Base-by-base conservation (phyloP, 2,888 invertebrate species). In the Empis stercorea region DNA sequence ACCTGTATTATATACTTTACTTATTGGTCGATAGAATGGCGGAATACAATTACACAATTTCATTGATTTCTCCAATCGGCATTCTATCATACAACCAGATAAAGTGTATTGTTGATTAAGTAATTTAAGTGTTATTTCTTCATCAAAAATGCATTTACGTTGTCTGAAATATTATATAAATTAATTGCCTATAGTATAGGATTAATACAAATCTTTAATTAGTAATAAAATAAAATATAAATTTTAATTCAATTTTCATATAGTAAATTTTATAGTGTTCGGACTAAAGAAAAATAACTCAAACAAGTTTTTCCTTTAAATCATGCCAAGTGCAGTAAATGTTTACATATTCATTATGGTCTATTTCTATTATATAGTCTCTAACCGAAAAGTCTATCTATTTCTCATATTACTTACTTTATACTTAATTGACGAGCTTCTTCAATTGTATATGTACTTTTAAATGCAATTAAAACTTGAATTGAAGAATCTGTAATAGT, bases 401-500 rank as follows among this genome's bases (percentile, higher is more conserved):
- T n/a, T n/a, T n/a, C n/a, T 4, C 20, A 20, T 20, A 27, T 27
- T 20, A 44, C 46, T 48, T 53, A 63, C 61, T 62, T 63, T 41
- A 78, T 73, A 2, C 73, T 71, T 40, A 87, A 67, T 56, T 85
- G 84, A 1, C 78, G 71, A 0, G 84, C 83, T 58, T 84, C 83
- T 48, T 77, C 76, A 0, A 84, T 85, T 1, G 85, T 85, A 61
- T 84, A 84, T 0, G 85, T 85, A 60, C 82, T 79, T 58, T 84
- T 83, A 20, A 84, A 79, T 0, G 81, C 80, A 60, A 86, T 67
- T 6, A 68, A 58, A 13, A 68, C 49, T 51, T 67, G 62, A 32
- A 57, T 59, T 45, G 60, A 7, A 27, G 7, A 27, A 7, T 27
- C 74, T 40, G 78, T 76, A 84, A 84, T 85, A 2, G 78, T 70